Percentiles rank a stretch among this genome's conserved stretches.
phyloP scores from a whole-genome alignment of 2,888 invertebrate genomes.

The Calameuta filiformis region DNA sequence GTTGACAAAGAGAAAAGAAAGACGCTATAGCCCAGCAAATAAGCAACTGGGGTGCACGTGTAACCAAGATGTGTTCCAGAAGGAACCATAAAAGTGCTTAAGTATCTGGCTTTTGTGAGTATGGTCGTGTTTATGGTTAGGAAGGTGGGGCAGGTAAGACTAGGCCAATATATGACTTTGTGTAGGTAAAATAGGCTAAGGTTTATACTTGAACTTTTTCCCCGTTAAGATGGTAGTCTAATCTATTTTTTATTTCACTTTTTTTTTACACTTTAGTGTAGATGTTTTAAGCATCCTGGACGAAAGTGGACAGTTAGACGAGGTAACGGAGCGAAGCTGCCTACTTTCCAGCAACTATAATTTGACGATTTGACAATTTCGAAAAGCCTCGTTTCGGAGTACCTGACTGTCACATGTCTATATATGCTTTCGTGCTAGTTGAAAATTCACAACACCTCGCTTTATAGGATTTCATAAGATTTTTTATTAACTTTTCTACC shows the following conservation, averaged over 20 bases:
- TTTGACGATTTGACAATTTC: neutral
- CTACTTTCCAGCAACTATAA: neutral
- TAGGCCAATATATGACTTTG: neutral
- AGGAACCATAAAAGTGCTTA: neutral
- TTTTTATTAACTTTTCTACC: too few species aligned
- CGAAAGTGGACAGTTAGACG: neutral
- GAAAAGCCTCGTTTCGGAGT: neutral
- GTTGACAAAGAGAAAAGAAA: neutral
- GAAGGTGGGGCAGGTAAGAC: neutral
- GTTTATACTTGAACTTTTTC: neutral
- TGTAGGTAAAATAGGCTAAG: neutral
- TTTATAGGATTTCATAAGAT: too few species aligned
- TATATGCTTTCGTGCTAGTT: neutral
- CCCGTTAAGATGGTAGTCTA: neutral
- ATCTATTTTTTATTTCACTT: neutral
- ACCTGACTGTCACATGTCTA: neutral
- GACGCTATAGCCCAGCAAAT: neutral
- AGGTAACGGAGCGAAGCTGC: neutral
- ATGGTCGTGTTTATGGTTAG: neutral
- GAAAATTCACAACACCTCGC: too few species aligned
- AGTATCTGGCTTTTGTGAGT: neutral
- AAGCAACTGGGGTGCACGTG: neutral
- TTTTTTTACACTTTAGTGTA: neutral
- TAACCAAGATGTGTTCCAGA: neutral
- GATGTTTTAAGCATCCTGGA: neutral